Base-by-base conservation (phyloP, 2,888 invertebrate species). In the Crossocerus cetratus region DNA sequence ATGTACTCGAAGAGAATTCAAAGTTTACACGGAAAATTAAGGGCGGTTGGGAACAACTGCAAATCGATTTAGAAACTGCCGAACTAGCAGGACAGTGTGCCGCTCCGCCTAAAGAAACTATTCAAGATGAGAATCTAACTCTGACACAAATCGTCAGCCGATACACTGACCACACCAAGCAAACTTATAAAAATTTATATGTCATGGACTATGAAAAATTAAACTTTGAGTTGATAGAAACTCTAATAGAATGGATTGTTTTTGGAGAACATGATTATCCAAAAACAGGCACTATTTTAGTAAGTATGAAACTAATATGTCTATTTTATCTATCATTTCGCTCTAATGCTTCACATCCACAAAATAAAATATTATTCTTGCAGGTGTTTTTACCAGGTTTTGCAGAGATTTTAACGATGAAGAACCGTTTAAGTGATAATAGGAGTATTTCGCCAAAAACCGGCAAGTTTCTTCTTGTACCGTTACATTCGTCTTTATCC, bases 401-500 rank as follows among this genome's bases (percentile, higher is more conserved):
- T 59, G 94, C 94, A 0, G 96, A 96, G 90, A 96, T 96, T 58
- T 94, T 94, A 88, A 88, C 93, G 0, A 87, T 96, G 2, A 93
- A 94, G 83, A 95, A 96, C 76, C 93, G 93, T 76, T 90, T 96
- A 0, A 91, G 91, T 57, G 93, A 94, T 42, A 94, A 94, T 86
- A 91, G 91, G 22, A 92, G 92, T 13, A 94, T 96, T 85, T 93
- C 93, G 72, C 92, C 93, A 2, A 92, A 93, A 84, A 91, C 91
- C 16, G 94, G 94, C 14, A 94, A 94, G 82, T 96, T 93, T 87
- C 78, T 94, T 4, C 89, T 97, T 53, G 92, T 97, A n/a, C 97
- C 97, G 0, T 91, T 98, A 3, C 98, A 98, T 90, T 97, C 97
- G 0, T 93, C 96, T 0, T 91, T 98, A 32, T 94, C 96, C 0